Evolutionary conservation across 2,888 invertebrate genomes (phyloP).

Genomic region (Ctena decussata): DNA sequence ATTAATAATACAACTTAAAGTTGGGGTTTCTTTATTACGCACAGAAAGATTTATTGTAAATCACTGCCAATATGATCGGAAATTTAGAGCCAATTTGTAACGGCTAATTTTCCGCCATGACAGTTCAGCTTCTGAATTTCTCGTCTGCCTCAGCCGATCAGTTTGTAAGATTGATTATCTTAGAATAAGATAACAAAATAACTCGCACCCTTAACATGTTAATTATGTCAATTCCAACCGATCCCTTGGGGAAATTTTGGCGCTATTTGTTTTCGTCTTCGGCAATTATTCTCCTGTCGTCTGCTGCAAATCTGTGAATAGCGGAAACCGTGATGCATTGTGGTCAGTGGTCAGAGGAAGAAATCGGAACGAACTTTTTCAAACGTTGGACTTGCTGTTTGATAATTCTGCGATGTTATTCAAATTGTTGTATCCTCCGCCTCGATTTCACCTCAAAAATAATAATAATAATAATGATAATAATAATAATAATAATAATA

Average conservation of each 20-base stretch:
- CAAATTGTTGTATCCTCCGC: no score
- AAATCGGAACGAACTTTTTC: no score
- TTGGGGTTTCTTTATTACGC: no score
- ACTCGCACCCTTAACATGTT: slow-evolving; percentile 44
- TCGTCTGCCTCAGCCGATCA: neutral
- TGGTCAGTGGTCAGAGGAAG: no score
- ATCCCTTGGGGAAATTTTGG: slow-evolving; percentile 53
- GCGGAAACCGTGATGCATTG: slow-evolving; percentile 49
- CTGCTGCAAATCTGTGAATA: slow-evolving; percentile 28
- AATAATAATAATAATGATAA: no score
- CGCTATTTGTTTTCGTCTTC: slow-evolving; percentile 56
- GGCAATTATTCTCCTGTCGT: slow-evolving; percentile 36
- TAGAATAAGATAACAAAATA: slow-evolving; percentile 59
- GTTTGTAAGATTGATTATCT: slow-evolving; percentile 11
- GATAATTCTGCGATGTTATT: no score
- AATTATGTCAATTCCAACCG: slow-evolving; percentile 55
- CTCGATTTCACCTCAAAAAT: no score
- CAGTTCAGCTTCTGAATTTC: slow-evolving; percentile 5
- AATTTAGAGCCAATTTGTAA: slow-evolving; percentile 66
- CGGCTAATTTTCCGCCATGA: slow-evolving; percentile 69
- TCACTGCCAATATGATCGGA: slow-evolving; percentile 21
- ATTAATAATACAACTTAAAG: no score
- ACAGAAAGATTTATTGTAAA: no score
- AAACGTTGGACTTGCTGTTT: no score
- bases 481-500: no score